phyloP scores from a whole-genome alignment of 1,140 invertebrate genomes.

The Macrotrachela quadricornifera region DNA sequence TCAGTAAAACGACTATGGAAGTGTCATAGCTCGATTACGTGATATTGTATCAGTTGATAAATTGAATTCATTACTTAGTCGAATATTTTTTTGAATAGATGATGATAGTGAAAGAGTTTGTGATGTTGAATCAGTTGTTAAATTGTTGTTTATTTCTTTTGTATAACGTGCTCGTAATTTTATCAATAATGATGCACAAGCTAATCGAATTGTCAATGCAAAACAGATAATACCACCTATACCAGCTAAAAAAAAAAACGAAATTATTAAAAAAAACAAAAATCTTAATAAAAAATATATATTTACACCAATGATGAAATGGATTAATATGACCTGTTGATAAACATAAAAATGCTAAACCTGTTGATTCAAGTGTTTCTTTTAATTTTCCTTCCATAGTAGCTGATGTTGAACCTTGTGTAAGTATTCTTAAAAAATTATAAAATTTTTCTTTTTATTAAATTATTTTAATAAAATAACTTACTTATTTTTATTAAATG shows the following conservation, averaged over 20 bases:
- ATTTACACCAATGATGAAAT: constrained; percentile 10
- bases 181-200: constrained; percentile 18
- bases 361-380: constrained; percentile 23
- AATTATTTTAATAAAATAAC: not conserved
- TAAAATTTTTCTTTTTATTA: not conserved
- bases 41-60: too few species aligned
- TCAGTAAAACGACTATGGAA: too few species aligned
- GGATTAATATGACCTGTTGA: constrained; percentile 12
- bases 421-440: not conserved
- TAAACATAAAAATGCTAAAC: constrained; percentile 19
- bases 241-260: constrained; percentile 14
- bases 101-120: too few species aligned
- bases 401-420: constrained; percentile 11
- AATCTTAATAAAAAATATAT: not conserved
- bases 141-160: not conserved
- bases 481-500: constrained; percentile 9
- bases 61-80: too few species aligned
- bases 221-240: constrained; percentile 16
- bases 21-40: too few species aligned
- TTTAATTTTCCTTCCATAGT: constrained; percentile 26
- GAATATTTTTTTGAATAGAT: too few species aligned
- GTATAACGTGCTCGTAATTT: constrained; percentile 16
- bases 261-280: not conserved
- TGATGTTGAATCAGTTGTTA: not conserved
- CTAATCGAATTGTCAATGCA: constrained; percentile 17